Evolutionary conservation across 1,140 invertebrate genomes (phyloP).

Genomic region (Anthonomus grandis): DNA sequence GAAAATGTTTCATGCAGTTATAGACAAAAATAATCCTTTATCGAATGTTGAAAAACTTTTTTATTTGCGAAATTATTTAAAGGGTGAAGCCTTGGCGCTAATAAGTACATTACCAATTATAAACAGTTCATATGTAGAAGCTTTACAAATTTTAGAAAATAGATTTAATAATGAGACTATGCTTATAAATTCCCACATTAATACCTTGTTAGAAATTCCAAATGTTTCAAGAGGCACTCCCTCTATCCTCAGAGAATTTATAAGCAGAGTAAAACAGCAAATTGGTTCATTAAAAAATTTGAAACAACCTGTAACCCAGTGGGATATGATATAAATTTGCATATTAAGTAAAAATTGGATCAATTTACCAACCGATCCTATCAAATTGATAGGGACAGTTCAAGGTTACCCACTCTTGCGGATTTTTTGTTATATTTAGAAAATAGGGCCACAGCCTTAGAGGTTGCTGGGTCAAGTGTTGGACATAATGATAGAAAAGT

Average conservation of each 20-base stretch:
- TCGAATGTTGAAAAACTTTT: conserved; percentile 5
- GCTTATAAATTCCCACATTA: conserved; percentile 12
- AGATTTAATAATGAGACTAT: conserved; percentile 5
- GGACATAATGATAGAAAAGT: not conserved
- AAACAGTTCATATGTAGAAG: conserved; percentile 4
- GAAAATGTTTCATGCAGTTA: conserved; percentile 1
- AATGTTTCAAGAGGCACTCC: not conserved
- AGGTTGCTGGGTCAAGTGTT: not conserved
- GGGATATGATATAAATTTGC: conserved; percentile 13
- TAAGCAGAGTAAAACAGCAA: conserved; percentile 11
- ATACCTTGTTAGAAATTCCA: not conserved
- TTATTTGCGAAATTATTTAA: conserved; percentile 8
- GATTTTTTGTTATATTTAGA: conserved; percentile 12
- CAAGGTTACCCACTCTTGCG: not conserved
- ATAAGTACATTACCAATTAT: conserved; percentile 3
- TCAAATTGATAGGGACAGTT: conserved; percentile 4
- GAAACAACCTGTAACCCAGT: conserved; percentile 3
- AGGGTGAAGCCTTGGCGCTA: conserved; percentile 7
- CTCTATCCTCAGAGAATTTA: conserved; percentile 1
- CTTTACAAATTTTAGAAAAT: conserved; percentile 5
- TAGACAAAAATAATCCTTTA: conserved; percentile 6
- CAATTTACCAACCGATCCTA: not conserved
- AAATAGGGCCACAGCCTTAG: conserved; percentile 10
- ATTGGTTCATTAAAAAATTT: conserved; percentile 6
- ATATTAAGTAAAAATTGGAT: conserved; percentile 5